Conservation (phyloP, 2,888 invertebrate genomes). For the Eledone cirrhosa region DNA sequence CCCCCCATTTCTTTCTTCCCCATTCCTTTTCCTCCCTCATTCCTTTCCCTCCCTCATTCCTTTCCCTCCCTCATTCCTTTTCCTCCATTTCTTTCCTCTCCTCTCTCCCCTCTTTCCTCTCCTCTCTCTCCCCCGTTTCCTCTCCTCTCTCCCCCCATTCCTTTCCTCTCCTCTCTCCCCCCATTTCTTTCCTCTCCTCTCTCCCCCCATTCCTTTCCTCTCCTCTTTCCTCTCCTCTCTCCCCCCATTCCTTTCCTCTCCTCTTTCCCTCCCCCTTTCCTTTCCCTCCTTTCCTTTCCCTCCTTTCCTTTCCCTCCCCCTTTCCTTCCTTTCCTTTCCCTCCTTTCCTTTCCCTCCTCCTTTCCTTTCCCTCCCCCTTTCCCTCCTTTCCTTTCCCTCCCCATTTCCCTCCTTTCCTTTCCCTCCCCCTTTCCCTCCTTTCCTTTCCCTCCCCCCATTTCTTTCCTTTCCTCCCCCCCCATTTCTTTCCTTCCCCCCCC, state of each 20-base stretch:
- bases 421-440: neutral
- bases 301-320: neutral
- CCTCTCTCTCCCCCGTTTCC: neutral
- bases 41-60: neutral
- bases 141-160: neutral
- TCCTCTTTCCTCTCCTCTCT: neutral
- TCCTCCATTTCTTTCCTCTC: neutral
- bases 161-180: neutral
- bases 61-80: neutral
- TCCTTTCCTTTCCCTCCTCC: neutral
- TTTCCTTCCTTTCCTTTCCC: neutral
- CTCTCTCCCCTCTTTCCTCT: neutral
- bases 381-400: neutral
- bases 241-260: neutral
- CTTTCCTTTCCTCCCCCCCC: neutral
- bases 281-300: neutral
- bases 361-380: neutral
- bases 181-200: neutral
- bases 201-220: neutral
- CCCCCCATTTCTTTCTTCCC: neutral
- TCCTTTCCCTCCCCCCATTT: neutral
- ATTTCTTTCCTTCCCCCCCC: neutral
- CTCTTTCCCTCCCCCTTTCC: neutral
- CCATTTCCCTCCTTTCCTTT: neutral
- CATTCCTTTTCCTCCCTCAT: neutral